phyloP scores from a whole-genome alignment of 1,140 invertebrate species.

The Solen grandis region DNA sequence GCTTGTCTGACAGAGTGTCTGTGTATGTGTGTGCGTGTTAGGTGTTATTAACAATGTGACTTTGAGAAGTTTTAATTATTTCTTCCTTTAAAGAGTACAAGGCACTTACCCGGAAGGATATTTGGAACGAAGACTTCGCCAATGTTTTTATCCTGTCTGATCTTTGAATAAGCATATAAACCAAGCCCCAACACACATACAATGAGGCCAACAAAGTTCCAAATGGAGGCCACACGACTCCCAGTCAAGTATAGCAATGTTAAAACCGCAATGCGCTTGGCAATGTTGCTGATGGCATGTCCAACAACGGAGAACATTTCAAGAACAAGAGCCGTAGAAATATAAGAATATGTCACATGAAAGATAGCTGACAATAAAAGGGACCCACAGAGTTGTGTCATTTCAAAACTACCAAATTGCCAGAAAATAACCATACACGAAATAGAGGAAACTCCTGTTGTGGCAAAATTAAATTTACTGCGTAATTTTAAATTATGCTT shows the following conservation, averaged over 20 bases:
- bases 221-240: not conserved
- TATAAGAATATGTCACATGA: conserved; percentile 2
- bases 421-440: not conserved
- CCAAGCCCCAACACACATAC: not conserved
- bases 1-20: too few species aligned
- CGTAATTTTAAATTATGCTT: not conserved
- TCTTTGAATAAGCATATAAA: not conserved
- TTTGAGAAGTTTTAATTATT: too few species aligned
- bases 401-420: not conserved
- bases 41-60: too few species aligned
- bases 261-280: not conserved
- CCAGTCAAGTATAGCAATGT: not conserved
- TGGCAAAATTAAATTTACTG: too few species aligned
- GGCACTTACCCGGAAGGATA: too few species aligned
- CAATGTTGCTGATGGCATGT: conserved; percentile 11
- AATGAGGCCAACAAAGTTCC: not conserved
- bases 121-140: too few species aligned
- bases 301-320: not conserved
- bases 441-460: not conserved
- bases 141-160: too few species aligned
- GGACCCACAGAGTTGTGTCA: not conserved
- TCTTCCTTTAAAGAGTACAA: too few species aligned
- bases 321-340: not conserved
- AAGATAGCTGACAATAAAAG: not conserved
- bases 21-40: too few species aligned